Conservation (phyloP, 1,140 invertebrate species). For the Drosophila neocordata region DNA sequence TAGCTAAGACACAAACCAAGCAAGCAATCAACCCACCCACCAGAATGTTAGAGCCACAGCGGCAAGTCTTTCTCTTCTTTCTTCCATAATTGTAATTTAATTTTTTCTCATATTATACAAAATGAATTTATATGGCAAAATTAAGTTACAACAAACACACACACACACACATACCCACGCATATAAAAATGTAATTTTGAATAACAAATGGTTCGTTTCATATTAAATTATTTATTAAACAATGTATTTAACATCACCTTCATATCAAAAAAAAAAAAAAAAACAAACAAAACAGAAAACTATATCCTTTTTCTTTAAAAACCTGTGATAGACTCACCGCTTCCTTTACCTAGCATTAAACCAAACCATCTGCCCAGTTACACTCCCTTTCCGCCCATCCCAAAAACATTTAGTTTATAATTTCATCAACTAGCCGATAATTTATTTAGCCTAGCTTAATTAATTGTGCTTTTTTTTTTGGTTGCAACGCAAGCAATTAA, state of each 20-base stretch:
- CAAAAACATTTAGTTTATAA: constrained; percentile 54
- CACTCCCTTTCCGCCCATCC: constrained; percentile 14
- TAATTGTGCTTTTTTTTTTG: constrained; percentile 46
- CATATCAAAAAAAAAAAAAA: constrained; percentile 11
- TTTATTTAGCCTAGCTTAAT: constrained; percentile 58
- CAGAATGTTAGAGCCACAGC: constrained; percentile 22
- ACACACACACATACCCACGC: constrained; percentile 18
- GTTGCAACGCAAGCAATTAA: constrained; percentile 48
- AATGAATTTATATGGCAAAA: constrained; percentile 50
- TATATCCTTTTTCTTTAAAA: constrained; percentile 31
- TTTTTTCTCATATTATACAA: constrained; percentile 3
- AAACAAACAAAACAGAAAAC: constrained; percentile 14
- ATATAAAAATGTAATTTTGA: constrained; percentile 36
- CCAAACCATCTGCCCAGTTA: neutral
- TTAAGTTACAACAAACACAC: constrained; percentile 16
- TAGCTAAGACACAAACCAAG: constrained; percentile 63
- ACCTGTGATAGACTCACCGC: constrained; percentile 71
- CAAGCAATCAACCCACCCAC: constrained; percentile 15
- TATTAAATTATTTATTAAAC: constrained; percentile 63
- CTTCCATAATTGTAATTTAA: constrained; percentile 3
- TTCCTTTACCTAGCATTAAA: constrained; percentile 14
- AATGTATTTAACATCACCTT: constrained; percentile 40
- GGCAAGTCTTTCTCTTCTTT: constrained; percentile 4
- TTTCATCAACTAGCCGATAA: constrained; percentile 49
- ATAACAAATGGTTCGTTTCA: constrained; percentile 66